phyloP scores from a whole-genome alignment of 2,797 vertebrate genomes.

The Rhynchotus rufescens region DNA sequence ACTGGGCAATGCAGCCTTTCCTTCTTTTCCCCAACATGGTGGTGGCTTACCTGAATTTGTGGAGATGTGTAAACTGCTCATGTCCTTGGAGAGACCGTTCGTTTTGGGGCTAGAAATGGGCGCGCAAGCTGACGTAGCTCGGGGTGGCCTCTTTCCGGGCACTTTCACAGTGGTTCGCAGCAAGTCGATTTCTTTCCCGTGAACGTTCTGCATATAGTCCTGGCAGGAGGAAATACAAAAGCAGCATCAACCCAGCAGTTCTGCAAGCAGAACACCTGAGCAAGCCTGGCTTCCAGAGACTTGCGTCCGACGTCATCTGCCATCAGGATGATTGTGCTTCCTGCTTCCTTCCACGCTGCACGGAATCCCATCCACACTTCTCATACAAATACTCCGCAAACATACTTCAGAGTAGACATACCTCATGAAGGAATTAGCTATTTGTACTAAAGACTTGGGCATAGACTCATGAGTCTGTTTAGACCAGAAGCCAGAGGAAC shows the following conservation, averaged over 20 bases:
- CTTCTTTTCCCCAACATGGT: fast-evolving
- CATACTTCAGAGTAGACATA: fast-evolving
- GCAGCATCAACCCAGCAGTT: neutral
- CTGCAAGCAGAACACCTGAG: neutral
- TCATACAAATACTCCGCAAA: neutral
- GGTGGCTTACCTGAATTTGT: conserved; percentile 85
- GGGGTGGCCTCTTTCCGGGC: conserved; percentile 93
- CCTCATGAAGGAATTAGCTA: neutral
- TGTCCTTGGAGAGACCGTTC: conserved; percentile 93
- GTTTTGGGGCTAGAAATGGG: conserved; percentile 90
- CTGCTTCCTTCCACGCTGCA: neutral
- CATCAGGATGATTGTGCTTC: fast-evolving
- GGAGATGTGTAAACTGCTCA: conserved; percentile 93
- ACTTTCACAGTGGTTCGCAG: conserved; percentile 97
- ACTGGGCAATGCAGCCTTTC: neutral
- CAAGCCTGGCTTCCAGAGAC: neutral
- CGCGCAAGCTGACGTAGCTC: conserved; percentile 90
- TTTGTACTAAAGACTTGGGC: neutral
- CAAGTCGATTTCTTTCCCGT: conserved; percentile 96
- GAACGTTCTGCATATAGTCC: conserved; percentile 99
- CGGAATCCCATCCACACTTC: neutral
- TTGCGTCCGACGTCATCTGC: neutral
- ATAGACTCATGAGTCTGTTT: neutral
- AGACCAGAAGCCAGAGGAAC: neutral
- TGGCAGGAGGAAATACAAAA: conserved; percentile 43